Evolutionary conservation across 2,113 vertebrate genomes (phyloP).

Genomic region (Setophaga coronata): DNA sequence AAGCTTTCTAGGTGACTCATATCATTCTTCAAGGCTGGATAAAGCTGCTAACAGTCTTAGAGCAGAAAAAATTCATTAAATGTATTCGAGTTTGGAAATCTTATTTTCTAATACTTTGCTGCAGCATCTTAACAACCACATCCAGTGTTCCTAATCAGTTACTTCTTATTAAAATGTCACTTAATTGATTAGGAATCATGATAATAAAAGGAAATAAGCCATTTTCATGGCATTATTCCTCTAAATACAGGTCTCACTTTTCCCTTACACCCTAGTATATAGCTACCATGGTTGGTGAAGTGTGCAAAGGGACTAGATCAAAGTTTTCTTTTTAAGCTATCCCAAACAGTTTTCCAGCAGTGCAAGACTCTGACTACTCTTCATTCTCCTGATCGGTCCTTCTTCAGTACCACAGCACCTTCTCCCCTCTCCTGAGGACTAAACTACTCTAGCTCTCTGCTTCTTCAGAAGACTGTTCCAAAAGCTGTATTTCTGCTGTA

Average conservation of each 20-base stretch:
- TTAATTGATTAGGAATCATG: neutral
- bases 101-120: neutral
- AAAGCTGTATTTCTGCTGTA: neutral
- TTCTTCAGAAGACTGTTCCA: neutral
- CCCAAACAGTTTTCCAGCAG: neutral
- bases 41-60: neutral
- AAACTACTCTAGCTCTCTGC: neutral
- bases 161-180: neutral
- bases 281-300: neutral
- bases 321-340: neutral
- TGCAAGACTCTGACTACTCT: neutral
- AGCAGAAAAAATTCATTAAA: neutral
- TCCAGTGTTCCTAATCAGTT: neutral
- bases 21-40: neutral
- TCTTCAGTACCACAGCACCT: neutral
- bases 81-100: neutral
- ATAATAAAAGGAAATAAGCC: neutral
- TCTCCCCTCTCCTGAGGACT: neutral
- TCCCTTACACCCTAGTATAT: neutral
- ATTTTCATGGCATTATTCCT: neutral
- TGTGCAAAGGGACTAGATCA: neutral
- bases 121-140: neutral
- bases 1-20: neutral
- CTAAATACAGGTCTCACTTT: neutral
- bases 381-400: neutral